These are phyloP conservation scores for Lasioglossum vierecki DNA, from an alignment of 2,888 invertebrate genomes.

Conservation along the genomic window DNA sequence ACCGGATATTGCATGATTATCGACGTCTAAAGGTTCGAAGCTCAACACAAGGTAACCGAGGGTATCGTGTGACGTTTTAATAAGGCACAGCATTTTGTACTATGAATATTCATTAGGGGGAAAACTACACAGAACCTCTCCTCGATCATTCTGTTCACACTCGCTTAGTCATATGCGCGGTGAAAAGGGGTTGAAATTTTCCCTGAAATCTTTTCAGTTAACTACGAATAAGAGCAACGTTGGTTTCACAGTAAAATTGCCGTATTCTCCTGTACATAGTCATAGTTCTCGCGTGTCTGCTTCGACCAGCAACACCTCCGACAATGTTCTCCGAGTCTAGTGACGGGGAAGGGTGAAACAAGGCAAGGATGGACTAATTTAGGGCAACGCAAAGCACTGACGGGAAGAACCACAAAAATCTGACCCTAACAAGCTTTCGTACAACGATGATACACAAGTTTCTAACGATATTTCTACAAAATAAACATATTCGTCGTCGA, in stretches of 20 bases:
- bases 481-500: not conserved
- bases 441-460: not conserved
- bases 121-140: not conserved
- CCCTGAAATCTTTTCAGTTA: not conserved
- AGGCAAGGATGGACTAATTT: slow-evolving; percentile 14
- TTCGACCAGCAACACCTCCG: slow-evolving; percentile 25
- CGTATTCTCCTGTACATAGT: slow-evolving; percentile 37
- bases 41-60: not conserved
- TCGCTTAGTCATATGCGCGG: not conserved
- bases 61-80: not conserved
- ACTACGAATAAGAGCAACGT: not conserved
- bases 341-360: slow-evolving; percentile 27
- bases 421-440: not conserved
- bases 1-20: not conserved
- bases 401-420: not conserved
- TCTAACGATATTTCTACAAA: not conserved
- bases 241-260: not conserved
- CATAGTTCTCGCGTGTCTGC: not conserved
- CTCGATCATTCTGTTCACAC: not conserved
- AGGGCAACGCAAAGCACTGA: slow-evolving; percentile 1
- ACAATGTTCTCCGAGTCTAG: slow-evolving; percentile 7
- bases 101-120: not conserved
- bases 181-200: not conserved
- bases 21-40: not conserved
- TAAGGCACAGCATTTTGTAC: slow-evolving; percentile 6